Percentiles rank a stretch among this genome's conserved stretches.
phyloP scores from a whole-genome alignment of 35 echinoderm and acorn worm species.

The Lytechinus variegatus region DNA sequence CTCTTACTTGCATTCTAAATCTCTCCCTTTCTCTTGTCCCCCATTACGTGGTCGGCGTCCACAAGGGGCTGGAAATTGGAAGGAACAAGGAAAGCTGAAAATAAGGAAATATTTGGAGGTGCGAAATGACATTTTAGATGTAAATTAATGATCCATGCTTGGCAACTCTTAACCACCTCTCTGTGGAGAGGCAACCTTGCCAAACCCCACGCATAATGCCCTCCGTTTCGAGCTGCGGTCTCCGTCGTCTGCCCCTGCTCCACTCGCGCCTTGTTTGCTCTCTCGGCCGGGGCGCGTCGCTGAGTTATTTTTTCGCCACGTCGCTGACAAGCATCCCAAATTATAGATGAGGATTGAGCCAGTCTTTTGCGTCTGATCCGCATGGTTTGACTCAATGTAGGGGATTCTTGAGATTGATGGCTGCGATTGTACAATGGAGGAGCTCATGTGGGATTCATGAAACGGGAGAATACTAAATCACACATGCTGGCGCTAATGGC shows the following conservation, averaged over 20 bases:
- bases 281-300: neutral
- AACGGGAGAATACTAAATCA: constrained; percentile 3
- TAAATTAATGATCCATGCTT: constrained; percentile 52
- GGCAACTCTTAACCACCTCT: constrained; percentile 37
- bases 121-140: constrained; percentile 55
- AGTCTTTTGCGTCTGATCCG: neutral
- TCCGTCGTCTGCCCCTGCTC: neutral
- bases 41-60: neutral
- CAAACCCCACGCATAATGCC: neutral
- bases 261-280: neutral
- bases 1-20: neutral
- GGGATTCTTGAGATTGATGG: neutral
- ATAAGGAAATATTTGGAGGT: constrained; percentile 24
- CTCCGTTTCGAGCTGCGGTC: neutral
- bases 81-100: neutral
- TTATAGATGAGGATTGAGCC: neutral
- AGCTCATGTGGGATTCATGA: neutral
- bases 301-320: neutral
- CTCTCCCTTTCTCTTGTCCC: neutral
- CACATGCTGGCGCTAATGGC: constrained; percentile 7
- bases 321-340: constrained; percentile 16
- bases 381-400: neutral
- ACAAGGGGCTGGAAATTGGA: neutral
- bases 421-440: constrained; percentile 9
- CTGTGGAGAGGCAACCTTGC: neutral